Evolutionary conservation across 64 coral and sea anemone genomes (phyloP).

Genomic region (Pachyseris speciosa): DNA sequence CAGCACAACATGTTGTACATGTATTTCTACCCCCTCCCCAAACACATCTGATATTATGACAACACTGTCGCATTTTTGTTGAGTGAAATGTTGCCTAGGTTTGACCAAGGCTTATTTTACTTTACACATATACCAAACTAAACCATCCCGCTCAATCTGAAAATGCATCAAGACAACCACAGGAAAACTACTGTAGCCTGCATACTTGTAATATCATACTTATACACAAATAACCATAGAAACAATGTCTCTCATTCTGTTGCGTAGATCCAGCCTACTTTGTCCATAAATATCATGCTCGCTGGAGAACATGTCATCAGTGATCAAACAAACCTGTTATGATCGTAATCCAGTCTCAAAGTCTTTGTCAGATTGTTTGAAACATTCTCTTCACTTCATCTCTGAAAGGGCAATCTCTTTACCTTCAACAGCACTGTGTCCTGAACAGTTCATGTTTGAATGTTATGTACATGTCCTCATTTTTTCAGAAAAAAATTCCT

Average conservation of each 20-base stretch:
- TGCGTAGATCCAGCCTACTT: conserved; percentile 49
- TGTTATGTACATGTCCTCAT: neutral
- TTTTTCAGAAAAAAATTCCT: neutral
- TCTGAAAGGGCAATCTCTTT: neutral
- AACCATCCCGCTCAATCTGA: neutral
- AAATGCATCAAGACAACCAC: neutral
- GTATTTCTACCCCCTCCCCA: no score
- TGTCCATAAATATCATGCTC: conserved; percentile 3
- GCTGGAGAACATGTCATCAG: neutral
- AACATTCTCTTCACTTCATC: neutral
- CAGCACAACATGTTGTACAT: no score
- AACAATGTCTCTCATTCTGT: neutral
- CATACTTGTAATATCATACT: neutral
- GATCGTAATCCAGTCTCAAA: neutral
- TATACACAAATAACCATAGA: neutral
- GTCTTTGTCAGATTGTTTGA: neutral
- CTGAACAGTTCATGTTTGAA: neutral
- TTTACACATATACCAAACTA: neutral
- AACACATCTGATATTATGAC: no score
- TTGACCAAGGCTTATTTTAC: neutral
- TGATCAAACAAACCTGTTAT: neutral
- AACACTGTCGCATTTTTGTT: no score
- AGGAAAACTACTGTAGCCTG: neutral
- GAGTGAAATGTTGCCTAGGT: no score
- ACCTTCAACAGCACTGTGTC: neutral